Evolutionary conservation across 2,113 vertebrate genomes (phyloP), one percentile per base, ranked within the genome.

Genomic region (Myotis lucifugus): DNA sequence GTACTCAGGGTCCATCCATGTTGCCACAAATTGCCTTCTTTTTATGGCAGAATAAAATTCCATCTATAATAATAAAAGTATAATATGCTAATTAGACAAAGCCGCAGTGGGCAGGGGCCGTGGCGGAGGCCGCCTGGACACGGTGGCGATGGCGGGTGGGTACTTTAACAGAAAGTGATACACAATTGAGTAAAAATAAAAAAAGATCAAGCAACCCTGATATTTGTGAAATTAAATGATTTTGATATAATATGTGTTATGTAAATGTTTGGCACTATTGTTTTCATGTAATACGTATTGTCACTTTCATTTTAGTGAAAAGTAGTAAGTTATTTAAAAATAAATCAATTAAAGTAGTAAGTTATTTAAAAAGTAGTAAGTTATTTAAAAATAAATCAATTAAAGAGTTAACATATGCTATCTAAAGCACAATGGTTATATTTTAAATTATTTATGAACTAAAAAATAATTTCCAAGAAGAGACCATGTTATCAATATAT

Each of bases 191-290:
- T 67, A 25, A 88, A 92, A 82, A 76, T 83, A 69, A 32, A 56
- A 86, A 70, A 72, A 42, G 37, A 54, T 81, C 54, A 40, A 88
- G 14, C 27, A 74, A 87, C 48, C 25, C 74, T 91, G 48, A 59
- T 48, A 88, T 69, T 95, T 82, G 8, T 59, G 19, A n/a, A 56
- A 87, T 56, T 82, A 82, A 91, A 95, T 82, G 66, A 82, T 88
- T 74, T 54, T 69, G 25, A 76, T 27, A 56, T 74, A 76, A 88
- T 25, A 79, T 59, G 7, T 66, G 76, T 89, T 77, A 76, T 56
- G 8, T 81, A 87, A 82, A 66, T 81, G 12, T 79, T 85, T 61
- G 10, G 59, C 25, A 61, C 10, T 61, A 61, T 61, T 61, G 25
- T 29, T 61, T 61, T 27, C 5, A 21, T 59, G 8, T 59, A 59